phyloP scores from a whole-genome alignment of 2,113 vertebrate species.

The Nothoprocta pentlandii region DNA sequence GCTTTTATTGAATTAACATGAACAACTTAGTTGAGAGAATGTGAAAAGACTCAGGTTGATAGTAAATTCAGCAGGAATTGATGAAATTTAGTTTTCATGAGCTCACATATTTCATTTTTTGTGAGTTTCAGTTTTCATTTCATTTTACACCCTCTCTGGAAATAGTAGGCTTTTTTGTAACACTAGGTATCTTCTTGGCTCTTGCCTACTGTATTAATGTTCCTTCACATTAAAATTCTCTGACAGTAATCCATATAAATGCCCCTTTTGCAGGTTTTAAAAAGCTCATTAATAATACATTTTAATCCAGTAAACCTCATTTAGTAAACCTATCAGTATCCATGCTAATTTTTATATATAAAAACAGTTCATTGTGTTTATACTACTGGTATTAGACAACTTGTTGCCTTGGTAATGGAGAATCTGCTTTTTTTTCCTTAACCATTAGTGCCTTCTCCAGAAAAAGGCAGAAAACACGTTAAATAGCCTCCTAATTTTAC shows the following conservation, averaged over 20 bases:
- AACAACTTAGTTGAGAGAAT: not conserved
- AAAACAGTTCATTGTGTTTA: not conserved
- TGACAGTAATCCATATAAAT: rapidly evolving
- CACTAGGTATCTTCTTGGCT: not conserved
- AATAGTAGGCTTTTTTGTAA: not conserved
- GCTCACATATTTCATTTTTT: too few relatives aligned
- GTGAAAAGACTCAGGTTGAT: not conserved
- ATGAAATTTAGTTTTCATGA: not conserved
- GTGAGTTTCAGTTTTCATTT: too few relatives aligned
- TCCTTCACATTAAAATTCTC: not conserved
- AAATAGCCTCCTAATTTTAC: not conserved
- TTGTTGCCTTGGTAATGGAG: conserved; percentile 7
- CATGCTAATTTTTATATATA: too few relatives aligned
- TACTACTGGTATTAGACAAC: not conserved
- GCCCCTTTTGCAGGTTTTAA: not conserved
- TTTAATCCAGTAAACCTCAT: not conserved
- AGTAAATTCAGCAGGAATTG: not conserved
- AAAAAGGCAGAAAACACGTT: not conserved
- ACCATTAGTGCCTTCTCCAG: rapidly evolving
- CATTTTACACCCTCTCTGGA: not conserved
- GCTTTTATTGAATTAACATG: not conserved
- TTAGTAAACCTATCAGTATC: not conserved
- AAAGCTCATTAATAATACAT: not conserved
- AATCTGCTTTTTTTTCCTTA: not conserved
- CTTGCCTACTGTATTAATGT: not conserved